A percentile compares a stretch with the other conserved stretches of the same genome.
Evolutionary conservation across 2,888 invertebrate species (phyloP).

Genomic region (Gibbula magus): DNA sequence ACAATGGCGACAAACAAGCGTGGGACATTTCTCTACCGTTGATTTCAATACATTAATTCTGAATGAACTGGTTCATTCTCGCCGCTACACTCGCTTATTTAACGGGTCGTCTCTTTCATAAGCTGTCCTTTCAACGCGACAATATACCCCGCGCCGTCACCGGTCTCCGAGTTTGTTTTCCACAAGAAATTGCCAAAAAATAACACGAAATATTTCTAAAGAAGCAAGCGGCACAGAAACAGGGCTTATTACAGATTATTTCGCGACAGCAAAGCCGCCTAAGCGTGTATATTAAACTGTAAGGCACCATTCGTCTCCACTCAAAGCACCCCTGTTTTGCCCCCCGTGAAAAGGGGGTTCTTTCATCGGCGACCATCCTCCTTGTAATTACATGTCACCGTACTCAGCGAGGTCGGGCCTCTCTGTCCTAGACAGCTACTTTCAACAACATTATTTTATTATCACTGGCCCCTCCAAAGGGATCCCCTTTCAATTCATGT

Average conservation of each 20-base stretch:
- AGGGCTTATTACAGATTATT: slow-evolving; percentile 9
- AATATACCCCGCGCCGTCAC: not conserved
- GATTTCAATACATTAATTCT: slow-evolving; percentile 28
- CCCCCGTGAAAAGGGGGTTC: not conserved
- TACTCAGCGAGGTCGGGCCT: not conserved
- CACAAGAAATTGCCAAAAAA: slow-evolving; percentile 44
- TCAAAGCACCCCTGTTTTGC: not conserved
- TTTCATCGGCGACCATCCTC: not conserved
- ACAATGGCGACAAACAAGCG: slow-evolving; percentile 13
- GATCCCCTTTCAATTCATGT: slow-evolving; percentile 1
- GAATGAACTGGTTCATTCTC: slow-evolving; percentile 22
- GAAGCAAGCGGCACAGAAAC: not conserved
- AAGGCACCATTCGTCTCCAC: not conserved
- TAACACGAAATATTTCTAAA: slow-evolving; percentile 36
- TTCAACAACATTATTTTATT: slow-evolving; percentile 24
- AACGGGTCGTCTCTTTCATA: slow-evolving; percentile 18
- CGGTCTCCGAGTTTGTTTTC: slow-evolving; percentile 37
- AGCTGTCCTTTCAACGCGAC: not conserved
- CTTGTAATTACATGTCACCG: slow-evolving; percentile 15
- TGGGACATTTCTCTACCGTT: not conserved
- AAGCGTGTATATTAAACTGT: not conserved
- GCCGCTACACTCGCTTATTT: slow-evolving; percentile 18
- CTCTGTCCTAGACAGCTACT: not conserved
- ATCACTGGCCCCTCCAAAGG: not conserved
- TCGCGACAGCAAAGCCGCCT: too few relatives aligned